These are phyloP conservation scores for Gadopsis bispinosus DNA, from an alignment of 2,797 vertebrate genomes.

Conservation along the genomic window DNA sequence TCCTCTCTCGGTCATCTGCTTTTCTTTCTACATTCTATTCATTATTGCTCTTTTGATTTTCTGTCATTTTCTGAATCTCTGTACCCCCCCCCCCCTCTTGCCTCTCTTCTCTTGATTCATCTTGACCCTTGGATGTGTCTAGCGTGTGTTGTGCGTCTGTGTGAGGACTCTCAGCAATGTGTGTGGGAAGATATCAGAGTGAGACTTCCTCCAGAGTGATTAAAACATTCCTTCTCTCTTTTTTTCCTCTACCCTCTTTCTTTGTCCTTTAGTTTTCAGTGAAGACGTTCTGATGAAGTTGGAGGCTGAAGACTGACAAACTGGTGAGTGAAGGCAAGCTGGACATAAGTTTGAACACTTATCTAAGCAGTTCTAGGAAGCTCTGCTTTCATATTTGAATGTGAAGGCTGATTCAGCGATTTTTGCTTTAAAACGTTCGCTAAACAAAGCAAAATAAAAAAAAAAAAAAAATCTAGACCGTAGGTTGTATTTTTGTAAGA, in stretches of 20 bases:
- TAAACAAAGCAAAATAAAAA: neutral
- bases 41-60: constrained; percentile 64
- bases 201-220: constrained; percentile 71
- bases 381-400: constrained; percentile 1
- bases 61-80: constrained; percentile 26
- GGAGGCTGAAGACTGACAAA: constrained; percentile 58
- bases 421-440: neutral
- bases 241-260: constrained; percentile 46
- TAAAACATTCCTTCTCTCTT: constrained; percentile 76
- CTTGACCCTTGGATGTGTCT: constrained; percentile 65
- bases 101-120: constrained; percentile 56
- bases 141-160: constrained; percentile 35
- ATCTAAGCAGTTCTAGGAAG: neutral
- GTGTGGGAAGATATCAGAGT: constrained; percentile 68
- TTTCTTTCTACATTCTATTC: constrained; percentile 61
- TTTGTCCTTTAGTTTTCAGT: constrained; percentile 51
- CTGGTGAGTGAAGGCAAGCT: constrained; percentile 68
- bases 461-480: neutral
- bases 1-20: constrained; percentile 58
- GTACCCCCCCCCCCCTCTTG: neutral
- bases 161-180: constrained; percentile 61
- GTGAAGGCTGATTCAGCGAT: neutral
- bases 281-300: constrained; percentile 65
- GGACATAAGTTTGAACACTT: neutral
- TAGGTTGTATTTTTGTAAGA: neutral